These are phyloP conservation scores for Tineola bisselliella DNA, from an alignment of 2,888 invertebrate genomes.

Conservation along the genomic window DNA sequence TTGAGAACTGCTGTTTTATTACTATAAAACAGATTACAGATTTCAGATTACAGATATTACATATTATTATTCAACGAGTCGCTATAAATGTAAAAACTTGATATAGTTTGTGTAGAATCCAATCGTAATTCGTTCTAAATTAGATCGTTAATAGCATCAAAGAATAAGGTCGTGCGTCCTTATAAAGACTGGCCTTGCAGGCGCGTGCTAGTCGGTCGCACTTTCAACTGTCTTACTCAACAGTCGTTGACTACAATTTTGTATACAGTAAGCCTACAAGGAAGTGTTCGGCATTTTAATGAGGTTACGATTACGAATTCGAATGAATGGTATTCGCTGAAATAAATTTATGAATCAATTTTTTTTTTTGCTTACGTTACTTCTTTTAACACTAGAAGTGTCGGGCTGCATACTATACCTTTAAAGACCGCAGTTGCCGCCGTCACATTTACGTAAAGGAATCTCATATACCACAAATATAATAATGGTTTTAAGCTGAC, in stretches of 20 bases:
- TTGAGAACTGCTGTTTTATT: too few species aligned
- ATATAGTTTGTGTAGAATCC: too few species aligned
- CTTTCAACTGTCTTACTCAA: neutral
- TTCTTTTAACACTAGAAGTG: too few species aligned
- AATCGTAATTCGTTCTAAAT: neutral
- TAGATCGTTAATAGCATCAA: neutral
- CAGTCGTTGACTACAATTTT: neutral
- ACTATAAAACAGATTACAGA: too few species aligned
- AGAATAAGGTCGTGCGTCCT: neutral
- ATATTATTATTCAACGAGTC: too few species aligned
- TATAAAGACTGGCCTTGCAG: neutral
- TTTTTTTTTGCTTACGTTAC: neutral
- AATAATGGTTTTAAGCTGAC: too few species aligned
- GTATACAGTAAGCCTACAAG: neutral
- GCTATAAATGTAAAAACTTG: too few species aligned
- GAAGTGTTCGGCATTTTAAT: conserved; percentile 2
- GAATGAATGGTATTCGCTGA: neutral
- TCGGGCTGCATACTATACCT: too few species aligned
- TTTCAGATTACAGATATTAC: too few species aligned
- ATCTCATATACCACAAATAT: too few species aligned
- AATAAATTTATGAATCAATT: neutral
- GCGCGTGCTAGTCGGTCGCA: neutral
- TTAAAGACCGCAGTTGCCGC: too few species aligned
- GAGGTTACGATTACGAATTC: neutral
- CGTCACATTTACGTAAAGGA: too few species aligned